Base-by-base conservation (phyloP, 2,888 invertebrate genomes). In the Petrophora chlorosata region DNA sequence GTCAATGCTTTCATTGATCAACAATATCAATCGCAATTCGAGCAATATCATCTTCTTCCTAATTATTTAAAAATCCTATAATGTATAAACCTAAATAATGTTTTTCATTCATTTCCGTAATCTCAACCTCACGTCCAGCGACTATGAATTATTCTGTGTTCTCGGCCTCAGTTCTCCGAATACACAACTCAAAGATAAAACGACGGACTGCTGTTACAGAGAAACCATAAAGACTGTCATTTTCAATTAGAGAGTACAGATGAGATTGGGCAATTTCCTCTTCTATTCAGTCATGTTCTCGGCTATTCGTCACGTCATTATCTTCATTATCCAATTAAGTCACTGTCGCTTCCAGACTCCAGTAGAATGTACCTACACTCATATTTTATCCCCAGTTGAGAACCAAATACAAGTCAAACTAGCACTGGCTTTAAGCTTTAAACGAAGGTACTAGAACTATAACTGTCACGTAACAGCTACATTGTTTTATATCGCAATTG, bases 271-370 rank as follows among this genome's bases (percentile, higher is more conserved):
- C 33, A 17, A 44, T 40, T 53, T 56, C 52, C 49, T 49, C 23
- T 40, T 12, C 41, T 33, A 34, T 30, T 34, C 40, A 12, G 23
- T 53, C 47, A 43, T 53, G 48, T 55, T 29, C 50, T 40, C 29
- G 16, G 33, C 34, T 35, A 42, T 51, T 55, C 23, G 41, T 53
- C 44, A 41, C 41, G 34, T 45, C 51, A 47, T 47, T 47, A 41
- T 16, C 26, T 22, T 19, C 4, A 15, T 40, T 38, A 47, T 47
- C 19, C 43, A 36, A 50, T 38, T 25, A 49, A 28, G 8, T 34
- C n/a, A 28, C 22, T 29, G 14, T 7, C 17, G 14, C 8, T 39
- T 29, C 15, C 10, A n/a, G n/a, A n/a, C 26, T 23, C 15, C 26
- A 28, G n/a, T 22, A 10, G 28, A n/a, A 36, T 34, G 35, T 34